phyloP scores from a whole-genome alignment of 2,797 vertebrate genomes.

The Microctenopoma stevenorrisi region DNA sequence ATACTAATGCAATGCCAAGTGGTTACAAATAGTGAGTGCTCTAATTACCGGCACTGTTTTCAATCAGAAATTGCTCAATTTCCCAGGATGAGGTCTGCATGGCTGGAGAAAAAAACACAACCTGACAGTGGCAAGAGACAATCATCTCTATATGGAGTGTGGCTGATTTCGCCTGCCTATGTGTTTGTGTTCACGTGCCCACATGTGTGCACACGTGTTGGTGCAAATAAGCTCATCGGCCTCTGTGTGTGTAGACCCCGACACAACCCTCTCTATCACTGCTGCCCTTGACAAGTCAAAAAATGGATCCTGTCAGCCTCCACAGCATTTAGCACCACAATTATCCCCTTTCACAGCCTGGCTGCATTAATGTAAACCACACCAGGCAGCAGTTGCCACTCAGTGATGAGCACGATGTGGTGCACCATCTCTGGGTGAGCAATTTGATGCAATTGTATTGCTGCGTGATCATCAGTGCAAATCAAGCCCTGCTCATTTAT shows the following conservation, averaged over 20 bases:
- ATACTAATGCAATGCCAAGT: slow-evolving; percentile 92
- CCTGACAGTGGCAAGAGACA: slow-evolving; percentile 81
- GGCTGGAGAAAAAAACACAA: slow-evolving; percentile 76
- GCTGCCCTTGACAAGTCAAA: slow-evolving; percentile 75
- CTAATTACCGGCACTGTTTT: slow-evolving; percentile 92
- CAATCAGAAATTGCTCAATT: slow-evolving; percentile 90
- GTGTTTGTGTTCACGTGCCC: slow-evolving; percentile 30
- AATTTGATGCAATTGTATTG: slow-evolving; percentile 83
- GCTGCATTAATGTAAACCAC: slow-evolving; percentile 82
- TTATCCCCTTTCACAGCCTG: slow-evolving; percentile 82
- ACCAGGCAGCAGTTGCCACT: slow-evolving; percentile 77
- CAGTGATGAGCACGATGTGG: slow-evolving; percentile 76
- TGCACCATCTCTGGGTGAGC: slow-evolving; percentile 69
- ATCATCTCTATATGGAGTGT: slow-evolving; percentile 76
- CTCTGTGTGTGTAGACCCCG: slow-evolving; percentile 55
- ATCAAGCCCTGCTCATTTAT: slow-evolving; percentile 75
- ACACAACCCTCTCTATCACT: slow-evolving; percentile 67
- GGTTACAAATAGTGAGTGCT: slow-evolving; percentile 90
- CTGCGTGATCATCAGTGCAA: slow-evolving; percentile 77
- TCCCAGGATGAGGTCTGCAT: slow-evolving; percentile 87
- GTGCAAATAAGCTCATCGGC: slow-evolving; percentile 68
- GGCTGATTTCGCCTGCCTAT: slow-evolving; percentile 61
- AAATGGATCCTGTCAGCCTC: slow-evolving; percentile 77
- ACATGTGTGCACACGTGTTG: slow-evolving; percentile 55
- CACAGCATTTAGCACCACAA: slow-evolving; percentile 80